Percentiles rank a stretch among this genome's conserved stretches.
Conservation (phyloP, 2,888 invertebrate species). For the Mechanitis mazaeus region DNA sequence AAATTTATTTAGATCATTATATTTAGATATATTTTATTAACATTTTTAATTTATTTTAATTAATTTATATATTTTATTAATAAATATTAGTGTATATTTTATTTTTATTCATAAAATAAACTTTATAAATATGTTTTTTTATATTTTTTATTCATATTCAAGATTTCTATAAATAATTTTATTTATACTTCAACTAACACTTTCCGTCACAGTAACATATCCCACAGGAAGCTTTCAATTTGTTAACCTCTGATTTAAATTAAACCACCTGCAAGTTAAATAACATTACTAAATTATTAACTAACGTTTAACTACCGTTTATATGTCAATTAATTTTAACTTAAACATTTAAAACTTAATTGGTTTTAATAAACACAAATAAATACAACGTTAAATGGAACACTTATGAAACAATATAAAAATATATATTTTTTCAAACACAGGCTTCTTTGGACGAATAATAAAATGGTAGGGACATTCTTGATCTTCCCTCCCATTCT, state of each 20-base stretch:
- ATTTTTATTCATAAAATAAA: too few species aligned
- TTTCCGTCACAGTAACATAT: conserved; percentile 22
- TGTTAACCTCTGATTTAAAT: conserved; percentile 48
- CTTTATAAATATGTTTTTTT: too few species aligned
- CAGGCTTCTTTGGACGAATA: conserved; percentile 56
- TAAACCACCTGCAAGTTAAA: conserved; percentile 41
- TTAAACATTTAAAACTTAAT: too few species aligned
- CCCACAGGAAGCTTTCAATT: conserved; percentile 46
- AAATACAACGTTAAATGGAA: too few species aligned
- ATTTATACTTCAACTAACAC: too few species aligned
- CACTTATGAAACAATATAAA: not conserved
- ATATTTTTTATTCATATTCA: too few species aligned
- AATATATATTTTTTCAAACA: conserved; percentile 31
- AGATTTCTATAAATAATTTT: too few species aligned
- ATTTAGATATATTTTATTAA: not conserved
- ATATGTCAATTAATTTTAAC: too few species aligned
- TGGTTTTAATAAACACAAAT: too few species aligned
- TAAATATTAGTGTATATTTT: too few species aligned
- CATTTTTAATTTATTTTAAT: not conserved
- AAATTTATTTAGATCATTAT: conserved; percentile 7
- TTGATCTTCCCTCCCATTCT: conserved; percentile 39
- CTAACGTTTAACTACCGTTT: too few species aligned
- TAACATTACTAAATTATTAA: too few species aligned
- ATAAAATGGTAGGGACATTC: conserved; percentile 67
- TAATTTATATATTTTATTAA: not conserved